Evolutionary conservation across 2,888 invertebrate genomes (phyloP), one percentile per base, ranked within the genome.

Genomic region (Drosophila picticornis): DNA sequence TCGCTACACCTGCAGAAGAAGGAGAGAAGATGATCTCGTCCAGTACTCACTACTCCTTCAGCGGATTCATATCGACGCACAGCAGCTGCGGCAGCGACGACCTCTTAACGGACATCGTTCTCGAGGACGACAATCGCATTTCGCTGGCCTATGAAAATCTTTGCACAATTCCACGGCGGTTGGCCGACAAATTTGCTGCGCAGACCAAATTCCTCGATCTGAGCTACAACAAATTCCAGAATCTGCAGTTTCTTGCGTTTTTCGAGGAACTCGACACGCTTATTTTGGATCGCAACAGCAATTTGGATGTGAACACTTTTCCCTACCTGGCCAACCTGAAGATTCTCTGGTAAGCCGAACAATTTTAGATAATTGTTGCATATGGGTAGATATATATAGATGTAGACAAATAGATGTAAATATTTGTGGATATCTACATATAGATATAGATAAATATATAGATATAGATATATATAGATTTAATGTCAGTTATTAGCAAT

Each of bases 261-360:
- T 97, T 97, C 92, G 95, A 95, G 69, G 94, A 95, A 69, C 92
- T 98, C 66, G 96, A 96, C 13, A 96, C 97, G 0, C 92, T 98
- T 19, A 97, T 98, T 81, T 94, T 97, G 79, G 98, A 98, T 92
- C 96, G 96, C 83, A 98, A 98, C 91, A 94, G 94, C 2, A 95
- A 97, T 67, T 95, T 95, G 34, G 95, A 96, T 51, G 95, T 95
- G 60, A 95, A 96, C 40, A 93, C 94, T 19, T 94, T 98, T 56
- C 97, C 98, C 0, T 94, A 94, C 48, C 92, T 97, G 92, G 96
- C 96, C 0, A 95, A 95, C 81, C 92, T 98, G 27, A 95, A 96
- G 90, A 94, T 97, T 50, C 93, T 98, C 31, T 98, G 98, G 97
- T 95, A 89, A 93, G 90, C 71, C 1, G 27, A 11, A 0, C 1